A percentile compares a stretch with the other conserved stretches of the same genome.
Conservation (phyloP, 2,888 invertebrate genomes). For the Hirtodrosophila confusa region DNA sequence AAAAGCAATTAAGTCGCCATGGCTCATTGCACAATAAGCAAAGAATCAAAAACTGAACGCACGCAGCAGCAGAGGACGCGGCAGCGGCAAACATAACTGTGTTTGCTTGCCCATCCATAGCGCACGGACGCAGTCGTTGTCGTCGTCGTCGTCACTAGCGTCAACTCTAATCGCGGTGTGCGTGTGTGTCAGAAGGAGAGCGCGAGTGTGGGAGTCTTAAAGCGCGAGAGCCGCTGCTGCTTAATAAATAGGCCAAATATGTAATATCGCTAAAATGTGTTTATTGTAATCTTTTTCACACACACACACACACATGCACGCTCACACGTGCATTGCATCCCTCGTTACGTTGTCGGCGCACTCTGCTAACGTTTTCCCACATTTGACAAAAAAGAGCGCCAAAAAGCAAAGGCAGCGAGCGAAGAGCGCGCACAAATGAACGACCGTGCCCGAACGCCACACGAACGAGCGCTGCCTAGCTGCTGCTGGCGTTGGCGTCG, state of each 20-base stretch:
- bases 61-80: conserved; percentile 31
- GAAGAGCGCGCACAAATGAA: conserved; percentile 13
- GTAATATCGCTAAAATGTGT: conserved; percentile 77
- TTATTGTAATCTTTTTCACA: conserved; percentile 72
- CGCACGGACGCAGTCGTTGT: conserved; percentile 29
- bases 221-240: conserved; percentile 38
- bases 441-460: conserved; percentile 12
- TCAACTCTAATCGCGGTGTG: conserved; percentile 37
- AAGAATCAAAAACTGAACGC: conserved; percentile 67
- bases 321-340: conserved; percentile 74
- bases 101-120: conserved; percentile 73
- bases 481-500: conserved; percentile 19
- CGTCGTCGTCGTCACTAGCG: conserved; percentile 15
- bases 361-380: conserved; percentile 14
- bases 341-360: conserved; percentile 33
- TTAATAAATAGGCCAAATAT: conserved; percentile 77
- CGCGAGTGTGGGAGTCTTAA: conserved; percentile 32
- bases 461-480: conserved; percentile 8
- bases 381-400: conserved; percentile 31
- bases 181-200: conserved; percentile 1
- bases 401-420: conserved; percentile 33
- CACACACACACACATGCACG: conserved; percentile 28
- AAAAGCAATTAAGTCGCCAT: conserved; percentile 78
- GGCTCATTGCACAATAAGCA: conserved; percentile 79
- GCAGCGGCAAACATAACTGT: conserved; percentile 66